Percentiles rank a stretch among this genome's conserved stretches.
These are phyloP conservation scores for Pachypsylla venusta DNA, from an alignment of 1,140 invertebrate species.

Conservation along the genomic window DNA sequence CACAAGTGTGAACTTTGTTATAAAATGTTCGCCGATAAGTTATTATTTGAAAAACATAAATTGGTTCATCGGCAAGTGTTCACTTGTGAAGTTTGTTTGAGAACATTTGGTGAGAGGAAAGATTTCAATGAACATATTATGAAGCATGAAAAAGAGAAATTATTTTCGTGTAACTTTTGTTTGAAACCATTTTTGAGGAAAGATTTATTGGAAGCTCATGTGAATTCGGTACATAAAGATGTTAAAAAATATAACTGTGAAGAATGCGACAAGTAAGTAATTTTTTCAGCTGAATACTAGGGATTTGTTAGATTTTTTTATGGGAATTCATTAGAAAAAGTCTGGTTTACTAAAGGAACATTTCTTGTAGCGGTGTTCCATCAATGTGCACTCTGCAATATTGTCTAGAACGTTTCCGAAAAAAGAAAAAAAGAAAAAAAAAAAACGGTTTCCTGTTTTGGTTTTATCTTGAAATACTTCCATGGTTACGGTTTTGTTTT, in stretches of 20 bases:
- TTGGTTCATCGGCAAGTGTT: slow-evolving; percentile 10
- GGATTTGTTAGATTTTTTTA: too few relatives aligned
- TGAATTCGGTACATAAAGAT: neutral
- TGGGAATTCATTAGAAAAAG: too few relatives aligned
- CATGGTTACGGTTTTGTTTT: too few relatives aligned
- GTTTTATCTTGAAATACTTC: too few relatives aligned
- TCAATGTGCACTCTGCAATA: too few relatives aligned
- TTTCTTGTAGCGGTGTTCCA: too few relatives aligned
- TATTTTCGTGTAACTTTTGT: neutral
- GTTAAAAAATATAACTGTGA: slow-evolving; percentile 5
- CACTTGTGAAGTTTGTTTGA: neutral
- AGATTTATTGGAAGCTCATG: neutral
- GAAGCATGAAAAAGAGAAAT: slow-evolving; percentile 5
- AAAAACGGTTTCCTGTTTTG: too few relatives aligned
- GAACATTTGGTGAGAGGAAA: neutral
- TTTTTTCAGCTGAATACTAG: too few relatives aligned
- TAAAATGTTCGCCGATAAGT: slow-evolving; percentile 11
- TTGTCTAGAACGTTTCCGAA: too few relatives aligned
- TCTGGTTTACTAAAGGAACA: too few relatives aligned
- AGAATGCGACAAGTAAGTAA: slow-evolving; percentile 2
- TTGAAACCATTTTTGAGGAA: neutral
- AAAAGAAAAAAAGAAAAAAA: too few relatives aligned
- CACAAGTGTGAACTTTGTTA: slow-evolving; percentile 12
- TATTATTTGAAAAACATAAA: slow-evolving; percentile 11
- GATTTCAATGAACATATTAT: slow-evolving; percentile 3